phyloP scores from a whole-genome alignment of 2,113 vertebrate species.

The Sceloporus tristichus region DNA sequence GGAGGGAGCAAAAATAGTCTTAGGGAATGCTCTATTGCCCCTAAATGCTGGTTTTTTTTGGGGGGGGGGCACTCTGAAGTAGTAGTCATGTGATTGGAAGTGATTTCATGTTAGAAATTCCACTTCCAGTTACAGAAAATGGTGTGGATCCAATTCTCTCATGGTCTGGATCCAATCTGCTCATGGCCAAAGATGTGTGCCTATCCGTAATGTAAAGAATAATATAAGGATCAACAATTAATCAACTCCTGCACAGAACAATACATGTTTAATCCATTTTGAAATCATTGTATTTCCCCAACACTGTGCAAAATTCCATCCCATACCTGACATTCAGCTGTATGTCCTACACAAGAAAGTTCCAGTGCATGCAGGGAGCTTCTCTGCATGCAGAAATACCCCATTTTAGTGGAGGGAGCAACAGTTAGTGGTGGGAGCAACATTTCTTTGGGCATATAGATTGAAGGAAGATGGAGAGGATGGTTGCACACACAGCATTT shows the following conservation, averaged over 20 bases:
- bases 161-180: too few species aligned
- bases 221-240: conserved; percentile 30
- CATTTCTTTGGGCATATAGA: neutral
- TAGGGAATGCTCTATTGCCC: too few species aligned
- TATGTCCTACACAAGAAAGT: neutral
- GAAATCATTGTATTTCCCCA: conserved; percentile 9
- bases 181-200: too few species aligned
- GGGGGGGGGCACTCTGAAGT: too few species aligned
- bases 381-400: neutral
- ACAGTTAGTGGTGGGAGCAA: neutral
- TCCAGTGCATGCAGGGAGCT: neutral
- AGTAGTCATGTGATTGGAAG: too few species aligned
- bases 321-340: neutral
- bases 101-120: too few species aligned
- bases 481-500: neutral
- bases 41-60: too few species aligned
- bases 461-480: neutral
- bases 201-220: conserved; percentile 20
- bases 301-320: neutral
- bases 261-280: neutral
- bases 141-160: too few species aligned
- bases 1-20: too few species aligned
- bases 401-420: neutral
- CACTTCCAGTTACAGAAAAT: too few species aligned
- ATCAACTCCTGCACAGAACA: neutral